Evolutionary conservation across 1,140 invertebrate genomes (phyloP).

Genomic region (Ips typographus): DNA sequence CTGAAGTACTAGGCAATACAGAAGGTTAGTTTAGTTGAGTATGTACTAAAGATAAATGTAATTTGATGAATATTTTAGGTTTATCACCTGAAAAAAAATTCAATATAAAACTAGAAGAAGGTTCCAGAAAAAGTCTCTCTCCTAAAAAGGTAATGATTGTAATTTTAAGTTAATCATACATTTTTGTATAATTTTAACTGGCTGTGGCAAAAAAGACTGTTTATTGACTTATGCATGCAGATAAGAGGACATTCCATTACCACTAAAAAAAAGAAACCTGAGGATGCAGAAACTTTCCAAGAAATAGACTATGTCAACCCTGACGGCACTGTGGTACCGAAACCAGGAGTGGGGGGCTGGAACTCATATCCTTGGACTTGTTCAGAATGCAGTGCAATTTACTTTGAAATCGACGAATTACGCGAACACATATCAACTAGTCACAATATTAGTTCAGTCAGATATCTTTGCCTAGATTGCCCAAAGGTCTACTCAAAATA

Average conservation of each 20-base stretch:
- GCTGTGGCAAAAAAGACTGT: not conserved
- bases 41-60: too few relatives aligned
- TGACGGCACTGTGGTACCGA: slow-evolving; percentile 46
- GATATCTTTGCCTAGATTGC: slow-evolving; percentile 61
- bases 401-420: slow-evolving; percentile 56
- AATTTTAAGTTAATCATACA: too few relatives aligned
- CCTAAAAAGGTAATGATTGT: too few relatives aligned
- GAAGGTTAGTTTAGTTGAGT: not conserved
- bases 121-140: too few relatives aligned
- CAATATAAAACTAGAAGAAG: too few relatives aligned
- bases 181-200: too few relatives aligned
- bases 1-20: not conserved
- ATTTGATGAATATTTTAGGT: too few relatives aligned
- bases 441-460: slow-evolving; percentile 56
- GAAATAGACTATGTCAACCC: slow-evolving; percentile 45
- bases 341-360: slow-evolving; percentile 48
- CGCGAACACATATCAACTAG: slow-evolving; percentile 57
- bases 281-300: slow-evolving; percentile 21
- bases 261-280: slow-evolving; percentile 12
- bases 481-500: slow-evolving; percentile 51
- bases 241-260: not conserved
- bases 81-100: too few relatives aligned
- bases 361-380: slow-evolving; percentile 61
- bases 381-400: slow-evolving; percentile 57
- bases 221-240: not conserved